A percentile compares a stretch with the other conserved stretches of the same genome.
phyloP scores from a whole-genome alignment of 2,888 invertebrate species.

The Dascillus cervinus region DNA sequence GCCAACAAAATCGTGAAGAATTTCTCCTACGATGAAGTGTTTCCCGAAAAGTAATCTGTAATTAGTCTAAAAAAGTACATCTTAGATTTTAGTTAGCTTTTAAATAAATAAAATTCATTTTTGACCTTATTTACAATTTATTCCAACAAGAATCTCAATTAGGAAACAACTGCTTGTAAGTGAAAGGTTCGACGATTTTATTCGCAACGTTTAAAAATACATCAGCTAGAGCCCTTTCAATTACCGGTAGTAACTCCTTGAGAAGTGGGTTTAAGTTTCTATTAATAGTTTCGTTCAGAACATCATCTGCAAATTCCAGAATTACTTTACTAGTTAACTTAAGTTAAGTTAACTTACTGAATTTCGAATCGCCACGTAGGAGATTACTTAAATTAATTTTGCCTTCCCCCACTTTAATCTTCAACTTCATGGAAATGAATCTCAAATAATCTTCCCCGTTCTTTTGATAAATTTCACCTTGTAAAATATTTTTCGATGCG shows the following conservation, averaged over 20 bases:
- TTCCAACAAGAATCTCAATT: conserved; percentile 16
- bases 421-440: conserved; percentile 42
- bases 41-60: conserved; percentile 37
- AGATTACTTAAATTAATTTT: conserved; percentile 45
- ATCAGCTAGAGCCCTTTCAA: conserved; percentile 44
- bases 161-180: conserved; percentile 47
- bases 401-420: conserved; percentile 44
- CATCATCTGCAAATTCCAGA: conserved; percentile 42
- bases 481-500: conserved; percentile 23
- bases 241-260: conserved; percentile 46
- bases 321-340: conserved; percentile 8
- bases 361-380: conserved; percentile 48
- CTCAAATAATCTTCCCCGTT: conserved; percentile 41
- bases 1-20: conserved; percentile 50
- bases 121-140: not conserved
- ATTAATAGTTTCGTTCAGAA: conserved; percentile 51
- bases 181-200: conserved; percentile 43
- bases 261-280: conserved; percentile 47
- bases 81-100: not conserved
- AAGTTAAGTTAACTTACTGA: conserved; percentile 37
- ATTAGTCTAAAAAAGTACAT: not conserved
- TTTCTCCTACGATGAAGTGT: conserved; percentile 48
- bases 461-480: conserved; percentile 33
- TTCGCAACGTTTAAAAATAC: conserved; percentile 45
- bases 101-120: not conserved